Conservation (phyloP, 2,888 invertebrate genomes). For the Drosophila differens region DNA sequence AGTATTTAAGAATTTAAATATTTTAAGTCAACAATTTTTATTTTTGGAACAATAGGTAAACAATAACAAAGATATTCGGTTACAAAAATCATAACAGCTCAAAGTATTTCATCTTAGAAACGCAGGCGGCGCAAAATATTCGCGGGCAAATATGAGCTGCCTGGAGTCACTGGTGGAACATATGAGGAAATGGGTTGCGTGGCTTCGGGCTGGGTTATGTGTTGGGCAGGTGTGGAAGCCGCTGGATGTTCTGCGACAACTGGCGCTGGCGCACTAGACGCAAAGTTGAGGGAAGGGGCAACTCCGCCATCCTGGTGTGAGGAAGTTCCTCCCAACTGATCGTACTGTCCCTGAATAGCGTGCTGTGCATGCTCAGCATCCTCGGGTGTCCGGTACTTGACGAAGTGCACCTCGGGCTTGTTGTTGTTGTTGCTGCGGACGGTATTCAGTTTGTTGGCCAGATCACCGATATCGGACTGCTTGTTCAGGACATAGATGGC, state of each 20-base stretch:
- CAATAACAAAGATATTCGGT: conserved; percentile 63
- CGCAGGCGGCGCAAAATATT: conserved; percentile 73
- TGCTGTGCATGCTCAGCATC: conserved; percentile 82
- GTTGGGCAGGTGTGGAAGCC: conserved; percentile 26
- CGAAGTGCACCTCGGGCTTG: conserved; percentile 82
- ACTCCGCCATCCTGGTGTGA: conserved; percentile 75
- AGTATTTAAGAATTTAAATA: conserved; percentile 43
- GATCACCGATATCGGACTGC: conserved; percentile 70
- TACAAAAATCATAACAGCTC: conserved; percentile 19
- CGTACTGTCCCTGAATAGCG: conserved; percentile 81
- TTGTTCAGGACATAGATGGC: conserved; percentile 78
- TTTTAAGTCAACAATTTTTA: conserved; percentile 54
- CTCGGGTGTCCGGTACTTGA: conserved; percentile 82
- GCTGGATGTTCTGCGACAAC: conserved; percentile 16
- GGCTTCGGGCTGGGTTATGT: conserved; percentile 38
- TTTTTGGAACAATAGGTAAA: conserved; percentile 53
- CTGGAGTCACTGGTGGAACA: conserved; percentile 66
- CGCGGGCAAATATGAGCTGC: conserved; percentile 71
- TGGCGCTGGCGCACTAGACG: conserved; percentile 58
- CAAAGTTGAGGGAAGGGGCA: conserved; percentile 79
- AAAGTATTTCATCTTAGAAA: conserved; percentile 43
- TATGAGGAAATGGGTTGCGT: conserved; percentile 59
- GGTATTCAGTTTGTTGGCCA: conserved; percentile 71
- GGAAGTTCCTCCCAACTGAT: conserved; percentile 72
- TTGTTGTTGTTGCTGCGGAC: conserved; percentile 55